These are phyloP conservation scores for Anastatus disparis DNA, from an alignment of 1,140 invertebrate genomes.

Conservation along the genomic window DNA sequence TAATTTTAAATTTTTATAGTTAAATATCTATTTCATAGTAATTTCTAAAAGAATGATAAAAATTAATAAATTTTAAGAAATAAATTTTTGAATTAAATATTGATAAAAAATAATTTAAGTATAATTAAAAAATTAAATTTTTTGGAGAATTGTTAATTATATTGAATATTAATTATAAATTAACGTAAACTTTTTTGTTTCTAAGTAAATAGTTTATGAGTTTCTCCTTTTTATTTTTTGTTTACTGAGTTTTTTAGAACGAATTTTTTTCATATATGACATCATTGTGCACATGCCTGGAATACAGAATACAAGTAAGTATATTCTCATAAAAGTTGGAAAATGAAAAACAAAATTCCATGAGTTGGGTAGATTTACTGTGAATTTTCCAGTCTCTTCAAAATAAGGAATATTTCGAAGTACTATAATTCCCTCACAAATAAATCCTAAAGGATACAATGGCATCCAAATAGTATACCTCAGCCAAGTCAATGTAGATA, in stretches of 20 bases:
- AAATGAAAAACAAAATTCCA: constrained; percentile 91
- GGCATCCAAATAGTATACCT: constrained; percentile 94
- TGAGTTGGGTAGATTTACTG: constrained; percentile 81
- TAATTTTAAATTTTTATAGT: no score
- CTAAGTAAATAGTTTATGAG: no score
- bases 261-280: constrained; percentile 80
- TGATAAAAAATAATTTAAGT: no score
- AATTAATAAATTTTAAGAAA: no score
- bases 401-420: constrained; percentile 88
- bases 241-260: constrained; percentile 71
- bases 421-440: constrained; percentile 86
- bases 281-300: constrained; percentile 81
- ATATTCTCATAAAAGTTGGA: constrained; percentile 80
- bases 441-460: constrained; percentile 88
- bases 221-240: constrained; percentile 48
- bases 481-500: constrained; percentile 88
- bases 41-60: no score
- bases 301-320: constrained; percentile 80
- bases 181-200: no score
- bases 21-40: no score
- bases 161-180: no score
- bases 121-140: no score
- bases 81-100: no score
- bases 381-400: constrained; percentile 84
- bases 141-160: no score